Conservation (phyloP, 2,113 vertebrate species). For the Laticauda colubrina region DNA sequence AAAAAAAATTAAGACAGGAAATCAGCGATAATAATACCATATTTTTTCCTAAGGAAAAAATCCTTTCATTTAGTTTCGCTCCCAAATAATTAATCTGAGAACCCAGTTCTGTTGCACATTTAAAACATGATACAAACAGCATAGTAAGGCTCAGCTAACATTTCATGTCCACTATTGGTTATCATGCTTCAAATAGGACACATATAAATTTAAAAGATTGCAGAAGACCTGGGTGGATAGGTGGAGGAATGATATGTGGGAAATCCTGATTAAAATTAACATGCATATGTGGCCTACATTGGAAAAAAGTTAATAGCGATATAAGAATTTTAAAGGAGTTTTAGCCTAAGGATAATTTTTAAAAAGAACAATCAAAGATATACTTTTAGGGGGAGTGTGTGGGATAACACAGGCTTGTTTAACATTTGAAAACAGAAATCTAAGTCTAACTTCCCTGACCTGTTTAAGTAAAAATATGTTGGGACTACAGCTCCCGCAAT, state of each 20-base stretch:
- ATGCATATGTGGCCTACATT: background rate
- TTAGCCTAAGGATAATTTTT: background rate
- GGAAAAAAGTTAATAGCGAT: too few relatives aligned
- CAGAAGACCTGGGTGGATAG: background rate
- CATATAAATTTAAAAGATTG: background rate
- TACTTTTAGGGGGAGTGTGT: background rate
- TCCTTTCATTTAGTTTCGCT: background rate
- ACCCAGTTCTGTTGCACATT: constrained; percentile 34
- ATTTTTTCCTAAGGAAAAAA: background rate
- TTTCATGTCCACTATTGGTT: background rate
- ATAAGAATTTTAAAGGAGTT: background rate
- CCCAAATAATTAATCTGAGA: background rate
- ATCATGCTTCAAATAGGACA: background rate
- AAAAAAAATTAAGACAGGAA: background rate
- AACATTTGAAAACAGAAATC: background rate
- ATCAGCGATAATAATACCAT: background rate
- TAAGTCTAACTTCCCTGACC: background rate
- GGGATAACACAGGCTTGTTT: background rate
- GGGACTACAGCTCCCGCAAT: background rate
- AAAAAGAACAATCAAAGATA: background rate
- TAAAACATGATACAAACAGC: background rate
- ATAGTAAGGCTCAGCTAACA: background rate
- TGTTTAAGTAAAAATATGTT: background rate
- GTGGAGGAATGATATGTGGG: background rate
- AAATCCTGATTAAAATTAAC: background rate